Conservation (phyloP, 2,797 vertebrate genomes). For the Myotis myotis region DNA sequence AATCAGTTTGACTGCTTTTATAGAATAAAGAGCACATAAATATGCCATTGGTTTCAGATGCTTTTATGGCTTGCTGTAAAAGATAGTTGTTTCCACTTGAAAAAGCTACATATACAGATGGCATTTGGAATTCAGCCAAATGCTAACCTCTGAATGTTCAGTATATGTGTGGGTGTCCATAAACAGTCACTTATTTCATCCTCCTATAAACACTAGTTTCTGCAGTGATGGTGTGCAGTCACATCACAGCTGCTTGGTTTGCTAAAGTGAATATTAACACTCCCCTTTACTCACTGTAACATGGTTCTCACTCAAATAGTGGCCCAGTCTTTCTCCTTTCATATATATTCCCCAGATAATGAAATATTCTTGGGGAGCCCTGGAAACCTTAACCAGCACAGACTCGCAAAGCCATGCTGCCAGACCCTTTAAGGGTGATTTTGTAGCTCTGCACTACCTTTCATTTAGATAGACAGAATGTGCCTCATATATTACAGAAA, state of each 20-base stretch:
- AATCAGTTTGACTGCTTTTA: conserved; percentile 20
- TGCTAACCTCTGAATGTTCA: not conserved
- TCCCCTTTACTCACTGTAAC: not conserved
- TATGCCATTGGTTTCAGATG: not conserved
- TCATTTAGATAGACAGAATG: conserved; percentile 35
- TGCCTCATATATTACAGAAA: not conserved
- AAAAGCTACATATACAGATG: not conserved
- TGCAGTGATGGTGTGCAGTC: not conserved
- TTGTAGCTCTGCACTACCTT: not conserved
- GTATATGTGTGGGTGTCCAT: not conserved
- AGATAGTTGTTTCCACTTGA: conserved; percentile 62
- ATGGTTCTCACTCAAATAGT: not conserved
- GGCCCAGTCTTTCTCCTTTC: not conserved
- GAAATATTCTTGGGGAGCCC: not conserved
- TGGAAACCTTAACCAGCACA: not conserved
- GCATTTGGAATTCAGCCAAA: not conserved
- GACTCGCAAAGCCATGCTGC: not conserved
- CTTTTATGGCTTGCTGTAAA: conserved; percentile 33
- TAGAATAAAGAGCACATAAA: not conserved
- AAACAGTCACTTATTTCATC: not conserved
- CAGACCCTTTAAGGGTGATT: not conserved
- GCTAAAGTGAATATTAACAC: not conserved
- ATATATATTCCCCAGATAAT: conserved; percentile 13
- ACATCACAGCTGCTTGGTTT: not conserved
- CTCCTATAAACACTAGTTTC: not conserved